Evolutionary conservation across 2,888 invertebrate genomes (phyloP).

Genomic region (Notodonta dromedarius): DNA sequence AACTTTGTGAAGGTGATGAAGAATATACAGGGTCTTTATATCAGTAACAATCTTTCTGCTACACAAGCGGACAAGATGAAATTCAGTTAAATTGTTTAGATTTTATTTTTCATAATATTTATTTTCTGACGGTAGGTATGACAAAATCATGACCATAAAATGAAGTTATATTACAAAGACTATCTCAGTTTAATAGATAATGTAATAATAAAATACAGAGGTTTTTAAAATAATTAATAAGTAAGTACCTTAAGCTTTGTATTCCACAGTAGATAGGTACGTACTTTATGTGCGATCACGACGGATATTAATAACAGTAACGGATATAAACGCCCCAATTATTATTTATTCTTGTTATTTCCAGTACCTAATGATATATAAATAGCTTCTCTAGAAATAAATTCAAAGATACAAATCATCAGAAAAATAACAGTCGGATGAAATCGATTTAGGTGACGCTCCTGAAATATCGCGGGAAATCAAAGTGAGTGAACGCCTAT

Average conservation of each 20-base stretch:
- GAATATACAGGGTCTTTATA: neutral
- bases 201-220: too few species aligned
- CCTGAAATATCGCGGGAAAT: constrained; percentile 27
- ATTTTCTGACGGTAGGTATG: too few species aligned
- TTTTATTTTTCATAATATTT: too few species aligned
- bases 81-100: too few species aligned
- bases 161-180: too few species aligned
- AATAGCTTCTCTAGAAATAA: constrained; percentile 23
- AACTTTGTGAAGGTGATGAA: neutral
- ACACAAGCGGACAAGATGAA: too few species aligned
- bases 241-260: too few species aligned
- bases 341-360: constrained; percentile 20
- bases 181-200: too few species aligned
- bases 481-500: constrained; percentile 23
- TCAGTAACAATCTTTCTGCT: too few species aligned
- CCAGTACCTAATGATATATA: constrained; percentile 8
- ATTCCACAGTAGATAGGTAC: too few species aligned
- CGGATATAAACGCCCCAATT: constrained; percentile 15
- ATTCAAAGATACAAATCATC: constrained; percentile 20
- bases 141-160: too few species aligned
- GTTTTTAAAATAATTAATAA: too few species aligned
- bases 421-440: constrained; percentile 19
- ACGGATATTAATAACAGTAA: constrained; percentile 9
- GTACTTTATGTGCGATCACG: neutral
- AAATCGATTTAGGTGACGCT: constrained; percentile 27